phyloP scores from a whole-genome alignment of 2,113 vertebrate genomes.

The Aldabrachelys gigantea region DNA sequence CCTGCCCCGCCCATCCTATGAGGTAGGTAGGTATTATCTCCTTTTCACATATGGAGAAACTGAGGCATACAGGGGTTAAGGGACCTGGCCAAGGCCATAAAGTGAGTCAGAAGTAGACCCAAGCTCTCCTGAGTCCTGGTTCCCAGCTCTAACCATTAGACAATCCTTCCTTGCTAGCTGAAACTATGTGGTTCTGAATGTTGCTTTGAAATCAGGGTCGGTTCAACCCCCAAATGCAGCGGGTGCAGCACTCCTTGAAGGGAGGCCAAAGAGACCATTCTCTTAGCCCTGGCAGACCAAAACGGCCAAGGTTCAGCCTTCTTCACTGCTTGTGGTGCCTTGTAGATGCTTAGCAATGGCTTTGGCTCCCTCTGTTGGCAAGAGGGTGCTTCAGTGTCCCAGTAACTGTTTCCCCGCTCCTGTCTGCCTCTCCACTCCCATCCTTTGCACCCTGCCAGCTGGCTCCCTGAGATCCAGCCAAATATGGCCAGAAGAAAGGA shows the following conservation, averaged over 20 bases:
- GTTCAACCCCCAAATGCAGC: not conserved
- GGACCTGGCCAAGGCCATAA: not conserved
- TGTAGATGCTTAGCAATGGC: not conserved
- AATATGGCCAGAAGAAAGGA: not conserved
- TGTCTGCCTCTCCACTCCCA: not conserved
- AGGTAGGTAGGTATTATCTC: not conserved
- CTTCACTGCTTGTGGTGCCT: fast-evolving
- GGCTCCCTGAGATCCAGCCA: not conserved
- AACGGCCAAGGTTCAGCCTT: not conserved
- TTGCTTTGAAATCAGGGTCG: not conserved
- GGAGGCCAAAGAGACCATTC: not conserved
- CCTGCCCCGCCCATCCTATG: not conserved
- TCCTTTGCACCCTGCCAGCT: not conserved
- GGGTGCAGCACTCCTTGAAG: not conserved
- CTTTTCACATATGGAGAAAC: not conserved
- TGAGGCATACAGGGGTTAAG: not conserved
- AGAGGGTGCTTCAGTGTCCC: not conserved
- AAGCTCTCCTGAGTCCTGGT: not conserved
- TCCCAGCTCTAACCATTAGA: not conserved
- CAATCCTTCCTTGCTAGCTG: not conserved
- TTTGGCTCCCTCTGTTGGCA: not conserved
- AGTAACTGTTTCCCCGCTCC: not conserved
- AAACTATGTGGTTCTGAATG: not conserved
- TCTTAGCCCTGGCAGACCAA: not conserved
- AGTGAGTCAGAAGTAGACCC: not conserved